These are phyloP conservation scores for Battus philenor DNA, from an alignment of 1,140 invertebrate genomes.

Conservation along the genomic window DNA sequence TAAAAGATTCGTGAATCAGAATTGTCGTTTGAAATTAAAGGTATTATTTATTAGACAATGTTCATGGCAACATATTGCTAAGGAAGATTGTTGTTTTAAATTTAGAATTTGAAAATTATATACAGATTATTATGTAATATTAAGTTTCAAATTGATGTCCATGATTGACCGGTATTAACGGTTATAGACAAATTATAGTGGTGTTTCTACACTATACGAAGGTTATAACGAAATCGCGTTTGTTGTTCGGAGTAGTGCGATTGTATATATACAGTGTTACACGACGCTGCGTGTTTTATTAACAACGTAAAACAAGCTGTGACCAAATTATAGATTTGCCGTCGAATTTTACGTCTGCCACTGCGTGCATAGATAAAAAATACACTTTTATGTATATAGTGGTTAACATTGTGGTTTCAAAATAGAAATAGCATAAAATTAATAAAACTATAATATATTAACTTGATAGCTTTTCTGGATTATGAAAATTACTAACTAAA, in stretches of 20 bases:
- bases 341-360: conserved; percentile 30
- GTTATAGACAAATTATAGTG: conserved; percentile 11
- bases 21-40: conserved; percentile 1
- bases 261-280: not conserved
- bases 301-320: conserved; percentile 21
- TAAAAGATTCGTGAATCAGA: not conserved
- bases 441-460: conserved; percentile 19
- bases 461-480: too few relatives aligned
- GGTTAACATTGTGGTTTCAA: conserved; percentile 26
- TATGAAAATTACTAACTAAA: too few relatives aligned
- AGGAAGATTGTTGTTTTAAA: not conserved
- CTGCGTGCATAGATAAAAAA: conserved; percentile 37
- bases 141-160: not conserved
- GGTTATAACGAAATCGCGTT: not conserved
- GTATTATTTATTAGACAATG: conserved; percentile 7
- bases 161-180: conserved; percentile 1
- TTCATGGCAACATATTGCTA: not conserved
- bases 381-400: conserved; percentile 36
- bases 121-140: not conserved
- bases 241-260: conserved; percentile 8
- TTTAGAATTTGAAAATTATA: conserved; percentile 4
- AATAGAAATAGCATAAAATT: conserved; percentile 13
- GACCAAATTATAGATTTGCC: conserved; percentile 37
- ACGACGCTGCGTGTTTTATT: not conserved
- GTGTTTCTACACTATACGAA: conserved; percentile 6